These are phyloP conservation scores for Spisula solida DNA, from an alignment of 2,888 invertebrate species.

Conservation along the genomic window DNA sequence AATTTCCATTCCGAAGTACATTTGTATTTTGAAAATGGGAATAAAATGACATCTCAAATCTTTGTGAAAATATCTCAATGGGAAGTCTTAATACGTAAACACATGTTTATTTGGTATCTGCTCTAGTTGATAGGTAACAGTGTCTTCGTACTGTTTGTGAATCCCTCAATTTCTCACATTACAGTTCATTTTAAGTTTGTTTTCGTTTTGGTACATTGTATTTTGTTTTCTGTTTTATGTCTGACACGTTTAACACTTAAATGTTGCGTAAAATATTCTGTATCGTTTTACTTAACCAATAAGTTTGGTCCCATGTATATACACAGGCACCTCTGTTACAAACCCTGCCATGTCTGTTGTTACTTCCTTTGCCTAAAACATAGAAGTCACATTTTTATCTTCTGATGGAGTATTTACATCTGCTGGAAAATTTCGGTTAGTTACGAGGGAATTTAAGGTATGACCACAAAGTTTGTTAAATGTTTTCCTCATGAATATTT, in stretches of 20 bases:
- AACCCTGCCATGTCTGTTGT: not conserved
- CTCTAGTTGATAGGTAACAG: not conserved
- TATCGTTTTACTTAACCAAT: not conserved
- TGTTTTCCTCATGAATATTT: no score
- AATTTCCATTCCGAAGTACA: no score
- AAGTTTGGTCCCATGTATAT: not conserved
- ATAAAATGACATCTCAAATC: no score
- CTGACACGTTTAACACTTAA: conserved; percentile 4
- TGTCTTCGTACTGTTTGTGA: not conserved
- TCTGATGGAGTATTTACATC: not conserved
- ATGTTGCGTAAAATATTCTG: not conserved
- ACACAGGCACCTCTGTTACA: not conserved
- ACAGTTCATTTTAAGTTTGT: not conserved
- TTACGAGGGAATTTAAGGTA: no score
- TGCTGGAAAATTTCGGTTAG: not conserved
- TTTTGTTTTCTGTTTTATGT: not conserved
- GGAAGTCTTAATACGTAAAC: no score
- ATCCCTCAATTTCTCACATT: not conserved
- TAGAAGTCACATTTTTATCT: no score
- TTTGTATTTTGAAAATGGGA: no score
- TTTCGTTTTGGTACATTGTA: not conserved
- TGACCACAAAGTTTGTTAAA: no score
- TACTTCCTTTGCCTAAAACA: no score
- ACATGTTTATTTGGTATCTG: not conserved
- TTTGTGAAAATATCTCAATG: no score